Evolutionary conservation across 2,113 vertebrate species (phyloP).

Genomic region (Saccopteryx bilineata): DNA sequence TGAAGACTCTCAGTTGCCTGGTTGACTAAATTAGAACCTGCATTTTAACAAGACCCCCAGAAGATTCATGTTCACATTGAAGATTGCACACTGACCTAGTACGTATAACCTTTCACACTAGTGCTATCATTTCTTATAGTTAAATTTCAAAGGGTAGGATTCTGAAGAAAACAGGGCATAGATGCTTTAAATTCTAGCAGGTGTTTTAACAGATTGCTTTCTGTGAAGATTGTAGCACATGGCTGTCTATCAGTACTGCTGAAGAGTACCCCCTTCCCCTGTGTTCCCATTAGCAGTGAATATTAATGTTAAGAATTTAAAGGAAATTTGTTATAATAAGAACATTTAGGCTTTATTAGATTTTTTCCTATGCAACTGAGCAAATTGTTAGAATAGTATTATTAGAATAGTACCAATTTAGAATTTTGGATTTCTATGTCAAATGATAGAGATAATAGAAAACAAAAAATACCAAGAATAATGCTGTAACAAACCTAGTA

Average conservation of each 20-base stretch:
- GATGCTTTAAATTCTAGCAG: neutral
- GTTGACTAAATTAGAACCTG: neutral
- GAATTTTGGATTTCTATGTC: slow-evolving; percentile 21
- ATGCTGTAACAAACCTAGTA: neutral
- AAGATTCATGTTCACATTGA: neutral
- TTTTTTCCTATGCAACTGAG: neutral
- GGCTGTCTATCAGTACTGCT: neutral
- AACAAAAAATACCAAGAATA: neutral
- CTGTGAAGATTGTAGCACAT: neutral
- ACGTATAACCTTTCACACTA: neutral
- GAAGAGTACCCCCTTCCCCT: neutral
- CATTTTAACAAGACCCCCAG: neutral
- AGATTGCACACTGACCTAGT: neutral
- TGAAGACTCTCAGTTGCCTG: neutral
- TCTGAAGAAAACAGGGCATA: neutral
- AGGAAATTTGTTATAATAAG: neutral
- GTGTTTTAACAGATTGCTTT: neutral
- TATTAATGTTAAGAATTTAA: neutral
- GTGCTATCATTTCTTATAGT: neutral
- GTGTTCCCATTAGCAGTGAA: neutral
- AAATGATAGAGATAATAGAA: neutral
- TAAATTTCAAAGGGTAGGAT: neutral
- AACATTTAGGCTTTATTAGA: slow-evolving; percentile 3
- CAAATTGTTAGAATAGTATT: neutral
- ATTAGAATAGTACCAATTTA: neutral